Evolutionary conservation across 2,888 invertebrate genomes (phyloP), one percentile per base, ranked within the genome.

Genomic region (Hypolimnas misippus): DNA sequence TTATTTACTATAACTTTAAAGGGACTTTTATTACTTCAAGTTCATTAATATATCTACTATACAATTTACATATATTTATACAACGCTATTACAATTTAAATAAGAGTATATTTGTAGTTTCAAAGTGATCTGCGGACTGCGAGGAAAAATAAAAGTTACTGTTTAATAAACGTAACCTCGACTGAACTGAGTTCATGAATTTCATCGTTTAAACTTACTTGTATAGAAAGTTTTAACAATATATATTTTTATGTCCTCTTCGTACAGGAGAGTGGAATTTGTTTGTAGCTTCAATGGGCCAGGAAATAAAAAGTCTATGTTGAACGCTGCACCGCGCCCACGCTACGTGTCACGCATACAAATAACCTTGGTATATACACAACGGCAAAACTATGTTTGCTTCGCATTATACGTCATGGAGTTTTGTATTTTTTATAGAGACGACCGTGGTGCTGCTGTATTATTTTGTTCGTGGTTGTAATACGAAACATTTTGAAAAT

Each of bases 261-360:
- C 38, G 29, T 54, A 35, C 25, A 49, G 29, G 38, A 25, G 40
- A 14, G 12, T 52, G 35, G 17, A 54, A 53, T 57, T 44, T 49
- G 52, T 62, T 62, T 57, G 52, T 35, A 57, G 53, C 33, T 31
- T 44, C 42, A 57, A 51, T 57, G 19, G 57, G 40, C 55, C 42
- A 52, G 56, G 56, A 56, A 64, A 64, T 66, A 63, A 67, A 67
- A 67, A 55, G 50, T 60, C 53, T 53, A 59, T 38, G 56, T 57
- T 54, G 57, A 51, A 57, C 53, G 54, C 44, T 65, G 63, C 59
- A 55, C 29, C 54, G 55, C 62, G 58, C 55, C 19, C 61, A 40
- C 42, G 44, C 54, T 42, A 63, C 66, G 68, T 63, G 63, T 63
- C 63, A 52, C 54, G 63, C 58, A 57, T 68, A 57, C 63, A 63